Conservation (phyloP, 2,797 vertebrate species). For the Fistularia tabacaria region DNA sequence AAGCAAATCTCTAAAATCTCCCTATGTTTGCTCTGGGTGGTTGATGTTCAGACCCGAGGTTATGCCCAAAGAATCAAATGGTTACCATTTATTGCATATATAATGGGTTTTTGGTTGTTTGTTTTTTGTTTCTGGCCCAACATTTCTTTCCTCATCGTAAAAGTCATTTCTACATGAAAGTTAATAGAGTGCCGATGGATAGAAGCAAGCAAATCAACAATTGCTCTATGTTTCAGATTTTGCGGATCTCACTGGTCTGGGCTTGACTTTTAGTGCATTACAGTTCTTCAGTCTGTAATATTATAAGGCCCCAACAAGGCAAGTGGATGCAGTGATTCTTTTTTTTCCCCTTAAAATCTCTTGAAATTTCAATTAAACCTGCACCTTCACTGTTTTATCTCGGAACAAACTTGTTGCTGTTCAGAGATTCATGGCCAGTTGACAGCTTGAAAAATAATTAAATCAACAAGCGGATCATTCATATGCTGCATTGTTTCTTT, state of each 20-base stretch:
- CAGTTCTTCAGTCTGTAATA: neutral
- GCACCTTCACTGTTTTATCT: slow-evolving; percentile 39
- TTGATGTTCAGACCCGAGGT: slow-evolving; percentile 5
- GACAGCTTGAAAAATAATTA: slow-evolving; percentile 29
- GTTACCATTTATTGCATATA: slow-evolving; percentile 43
- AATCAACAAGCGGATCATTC: slow-evolving; percentile 45
- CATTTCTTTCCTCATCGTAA: slow-evolving; percentile 23
- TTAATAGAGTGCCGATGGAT: slow-evolving; percentile 39
- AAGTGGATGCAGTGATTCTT: slow-evolving; percentile 15
- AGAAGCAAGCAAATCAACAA: slow-evolving; percentile 17
- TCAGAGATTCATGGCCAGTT: slow-evolving; percentile 35
- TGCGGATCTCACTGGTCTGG: slow-evolving; percentile 43
- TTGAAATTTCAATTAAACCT: slow-evolving; percentile 34
- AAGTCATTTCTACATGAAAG: slow-evolving; percentile 41
- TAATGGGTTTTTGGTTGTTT: slow-evolving; percentile 2
- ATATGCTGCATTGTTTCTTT: slow-evolving; percentile 46
- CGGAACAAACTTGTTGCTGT: slow-evolving; percentile 32
- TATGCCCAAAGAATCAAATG: slow-evolving; percentile 19
- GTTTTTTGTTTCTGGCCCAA: slow-evolving; percentile 1
- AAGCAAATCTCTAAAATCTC: slow-evolving; percentile 39
- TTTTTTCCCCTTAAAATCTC: neutral
- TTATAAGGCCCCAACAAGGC: slow-evolving; percentile 34
- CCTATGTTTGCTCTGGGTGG: slow-evolving; percentile 37
- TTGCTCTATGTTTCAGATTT: neutral
- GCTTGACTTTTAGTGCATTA: slow-evolving; percentile 29